A percentile compares a stretch with the other conserved stretches of the same genome.
phyloP scores from a whole-genome alignment of 2,797 vertebrate genomes.

The Meriones psammophilus region DNA sequence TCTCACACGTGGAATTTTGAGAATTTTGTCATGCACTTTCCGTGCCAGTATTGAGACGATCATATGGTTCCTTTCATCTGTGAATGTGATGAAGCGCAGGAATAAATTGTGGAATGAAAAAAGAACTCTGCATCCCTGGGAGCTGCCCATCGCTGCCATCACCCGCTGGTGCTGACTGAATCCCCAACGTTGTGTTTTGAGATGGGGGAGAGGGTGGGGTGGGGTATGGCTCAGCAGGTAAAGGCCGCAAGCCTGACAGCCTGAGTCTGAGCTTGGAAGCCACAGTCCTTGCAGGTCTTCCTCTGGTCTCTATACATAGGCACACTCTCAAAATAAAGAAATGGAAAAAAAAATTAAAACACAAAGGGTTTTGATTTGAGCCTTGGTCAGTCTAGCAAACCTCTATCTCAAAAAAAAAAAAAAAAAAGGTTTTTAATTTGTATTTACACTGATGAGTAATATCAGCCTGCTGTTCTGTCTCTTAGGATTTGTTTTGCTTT shows the following conservation, averaged over 20 bases:
- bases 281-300: neutral
- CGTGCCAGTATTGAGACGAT: conserved; percentile 55
- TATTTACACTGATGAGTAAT: neutral
- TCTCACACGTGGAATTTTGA: conserved; percentile 7
- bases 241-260: neutral
- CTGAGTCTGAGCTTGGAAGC: neutral
- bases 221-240: too few species aligned
- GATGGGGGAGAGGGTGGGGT: neutral
- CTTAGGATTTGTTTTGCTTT: neutral
- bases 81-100: neutral
- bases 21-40: conserved; percentile 50
- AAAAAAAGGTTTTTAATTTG: neutral
- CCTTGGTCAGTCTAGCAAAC: neutral
- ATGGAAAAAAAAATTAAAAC: neutral
- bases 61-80: conserved; percentile 75
- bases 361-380: neutral
- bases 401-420: neutral
- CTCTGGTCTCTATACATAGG: neutral
- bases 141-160: neutral
- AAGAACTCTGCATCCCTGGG: conserved; percentile 49
- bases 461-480: neutral
- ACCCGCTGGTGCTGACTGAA: neutral
- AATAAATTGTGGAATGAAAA: conserved; percentile 61
- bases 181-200: neutral
- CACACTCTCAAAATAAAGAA: neutral